Percentiles rank a stretch among this genome's conserved stretches.
phyloP scores from a whole-genome alignment of 92 coral and sea anemone genomes.

The Umimayanthus chanpuru region DNA sequence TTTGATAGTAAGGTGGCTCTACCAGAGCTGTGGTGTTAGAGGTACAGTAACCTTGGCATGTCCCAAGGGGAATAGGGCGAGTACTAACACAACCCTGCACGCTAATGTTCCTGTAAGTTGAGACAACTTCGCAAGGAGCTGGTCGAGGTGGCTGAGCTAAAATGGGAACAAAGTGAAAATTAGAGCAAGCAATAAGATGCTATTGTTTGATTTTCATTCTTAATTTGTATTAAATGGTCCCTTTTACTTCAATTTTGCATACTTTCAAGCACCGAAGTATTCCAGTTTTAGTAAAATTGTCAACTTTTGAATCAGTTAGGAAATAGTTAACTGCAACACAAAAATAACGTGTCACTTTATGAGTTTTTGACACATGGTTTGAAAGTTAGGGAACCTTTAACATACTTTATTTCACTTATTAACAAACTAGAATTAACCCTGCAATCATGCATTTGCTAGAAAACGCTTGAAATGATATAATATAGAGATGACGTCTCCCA shows the following conservation, averaged over 20 bases:
- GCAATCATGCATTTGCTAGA: too few species aligned
- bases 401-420: too few species aligned
- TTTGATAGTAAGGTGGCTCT: slow-evolving; percentile 63
- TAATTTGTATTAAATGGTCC: neutral
- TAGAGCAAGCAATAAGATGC: neutral
- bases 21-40: slow-evolving; percentile 56
- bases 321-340: neutral
- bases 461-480: too few species aligned
- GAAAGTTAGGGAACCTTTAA: too few species aligned
- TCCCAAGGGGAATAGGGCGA: slow-evolving; percentile 55
- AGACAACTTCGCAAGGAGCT: slow-evolving; percentile 39
- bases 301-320: neutral
- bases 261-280: too few species aligned
- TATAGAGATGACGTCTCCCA: too few species aligned
- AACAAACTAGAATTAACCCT: too few species aligned
- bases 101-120: slow-evolving; percentile 51
- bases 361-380: too few species aligned
- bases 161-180: neutral
- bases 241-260: neutral
- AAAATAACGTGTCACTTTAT: too few species aligned
- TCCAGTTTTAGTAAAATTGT: too few species aligned
- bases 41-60: slow-evolving; percentile 59
- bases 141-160: slow-evolving; percentile 51
- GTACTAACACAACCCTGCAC: slow-evolving; percentile 50
- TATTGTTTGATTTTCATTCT: neutral